Evolutionary conservation across 2,888 invertebrate genomes (phyloP).

Genomic region (Cinara cedri): DNA sequence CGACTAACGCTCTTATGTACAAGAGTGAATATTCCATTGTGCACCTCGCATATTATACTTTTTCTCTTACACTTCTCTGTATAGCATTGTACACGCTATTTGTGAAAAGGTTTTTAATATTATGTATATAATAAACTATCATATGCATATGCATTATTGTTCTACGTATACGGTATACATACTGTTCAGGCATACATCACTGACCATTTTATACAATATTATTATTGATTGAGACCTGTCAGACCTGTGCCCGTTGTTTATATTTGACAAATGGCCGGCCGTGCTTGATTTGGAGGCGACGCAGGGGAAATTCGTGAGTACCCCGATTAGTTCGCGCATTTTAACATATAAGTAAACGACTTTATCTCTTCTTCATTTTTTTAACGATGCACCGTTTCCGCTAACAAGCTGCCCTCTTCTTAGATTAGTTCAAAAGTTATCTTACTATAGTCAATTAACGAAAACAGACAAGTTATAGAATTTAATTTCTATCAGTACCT

Average conservation of each 20-base stretch:
- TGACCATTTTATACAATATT: constrained; percentile 2
- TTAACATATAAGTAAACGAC: too few species aligned
- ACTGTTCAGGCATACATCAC: neutral
- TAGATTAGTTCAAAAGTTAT: too few species aligned
- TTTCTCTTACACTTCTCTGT: constrained; percentile 11
- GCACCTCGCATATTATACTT: neutral
- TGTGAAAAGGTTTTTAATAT: constrained; percentile 15
- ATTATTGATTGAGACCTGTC: neutral
- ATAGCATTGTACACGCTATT: neutral
- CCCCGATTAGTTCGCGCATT: too few species aligned
- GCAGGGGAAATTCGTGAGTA: too few species aligned
- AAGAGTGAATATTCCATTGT: constrained; percentile 20
- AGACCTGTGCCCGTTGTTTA: neutral
- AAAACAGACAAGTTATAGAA: too few species aligned
- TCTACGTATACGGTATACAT: neutral
- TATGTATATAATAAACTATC: neutral
- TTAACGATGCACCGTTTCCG: too few species aligned
- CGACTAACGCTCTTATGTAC: constrained; percentile 10
- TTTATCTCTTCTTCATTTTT: too few species aligned
- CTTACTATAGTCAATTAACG: too few species aligned
- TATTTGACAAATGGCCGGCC: too few species aligned
- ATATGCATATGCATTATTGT: neutral
- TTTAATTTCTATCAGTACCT: too few species aligned
- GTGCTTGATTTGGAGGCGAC: too few species aligned
- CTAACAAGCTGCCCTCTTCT: too few species aligned